Conservation (phyloP, 2,113 vertebrate species). For the Melanerpes formicivorus region DNA sequence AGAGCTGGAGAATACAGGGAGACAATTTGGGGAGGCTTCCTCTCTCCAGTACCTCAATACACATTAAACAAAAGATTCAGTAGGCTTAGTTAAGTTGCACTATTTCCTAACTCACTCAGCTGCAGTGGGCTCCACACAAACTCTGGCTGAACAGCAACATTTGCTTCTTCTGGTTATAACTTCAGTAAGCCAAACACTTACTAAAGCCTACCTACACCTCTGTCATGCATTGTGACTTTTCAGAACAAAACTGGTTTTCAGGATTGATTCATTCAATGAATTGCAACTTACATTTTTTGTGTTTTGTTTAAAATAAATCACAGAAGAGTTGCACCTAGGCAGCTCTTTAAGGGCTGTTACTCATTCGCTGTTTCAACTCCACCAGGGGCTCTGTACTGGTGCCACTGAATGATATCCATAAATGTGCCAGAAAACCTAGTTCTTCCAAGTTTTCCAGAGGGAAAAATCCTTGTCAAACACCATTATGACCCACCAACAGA, state of each 20-base stretch:
- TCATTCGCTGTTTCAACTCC: background rate
- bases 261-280: background rate
- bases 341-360: background rate
- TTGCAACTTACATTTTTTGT: background rate
- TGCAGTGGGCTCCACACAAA: background rate
- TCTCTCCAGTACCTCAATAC: background rate
- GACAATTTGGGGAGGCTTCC: background rate
- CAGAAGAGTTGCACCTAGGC: background rate
- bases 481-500: background rate
- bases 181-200: background rate
- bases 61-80: background rate
- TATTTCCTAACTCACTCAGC: background rate
- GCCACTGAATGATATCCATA: background rate
- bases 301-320: background rate
- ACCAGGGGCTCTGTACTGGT: background rate
- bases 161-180: background rate
- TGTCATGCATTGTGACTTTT: background rate
- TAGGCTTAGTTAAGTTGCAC: background rate
- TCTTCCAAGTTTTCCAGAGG: background rate
- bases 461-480: conserved; percentile 50
- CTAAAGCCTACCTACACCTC: background rate
- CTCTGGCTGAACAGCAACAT: accelerated
- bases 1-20: background rate
- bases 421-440: background rate
- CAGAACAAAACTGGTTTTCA: background rate